phyloP scores from a whole-genome alignment of 2,797 vertebrate genomes.

The Coregonus ussuriensis region DNA sequence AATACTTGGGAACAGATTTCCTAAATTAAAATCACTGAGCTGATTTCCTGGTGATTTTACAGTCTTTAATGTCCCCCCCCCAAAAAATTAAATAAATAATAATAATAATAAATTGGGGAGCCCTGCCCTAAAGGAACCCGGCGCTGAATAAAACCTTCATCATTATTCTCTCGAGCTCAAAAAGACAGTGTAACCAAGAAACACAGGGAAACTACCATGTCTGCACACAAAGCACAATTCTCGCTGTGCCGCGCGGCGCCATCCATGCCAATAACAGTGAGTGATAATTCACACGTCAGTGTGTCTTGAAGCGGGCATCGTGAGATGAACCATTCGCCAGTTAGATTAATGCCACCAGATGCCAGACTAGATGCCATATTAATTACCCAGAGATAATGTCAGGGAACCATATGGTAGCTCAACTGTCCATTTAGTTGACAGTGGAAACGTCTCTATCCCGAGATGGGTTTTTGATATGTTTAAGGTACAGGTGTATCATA shows the following conservation, averaged over 20 bases:
- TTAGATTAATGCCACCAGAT: conserved; percentile 84
- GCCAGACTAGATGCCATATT: conserved; percentile 83
- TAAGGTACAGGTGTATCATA: neutral
- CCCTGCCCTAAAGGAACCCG: neutral
- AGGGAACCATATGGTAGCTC: conserved; percentile 80
- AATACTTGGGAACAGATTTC: too few species aligned
- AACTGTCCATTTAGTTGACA: conserved; percentile 81
- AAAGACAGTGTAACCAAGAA: conserved; percentile 11
- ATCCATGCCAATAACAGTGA: conserved; percentile 54
- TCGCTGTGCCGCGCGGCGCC: conserved; percentile 8
- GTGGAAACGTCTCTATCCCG: conserved; percentile 76
- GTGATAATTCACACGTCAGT: conserved; percentile 72
- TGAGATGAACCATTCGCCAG: conserved; percentile 67
- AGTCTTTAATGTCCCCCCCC: neutral
- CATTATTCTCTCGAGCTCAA: neutral
- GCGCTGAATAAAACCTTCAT: neutral
- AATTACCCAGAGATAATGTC: conserved; percentile 84
- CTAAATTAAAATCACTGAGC: too few species aligned
- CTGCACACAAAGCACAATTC: conserved; percentile 14
- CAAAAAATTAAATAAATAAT: neutral
- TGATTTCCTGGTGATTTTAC: too few species aligned
- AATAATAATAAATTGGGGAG: too few species aligned
- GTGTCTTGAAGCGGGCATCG: conserved; percentile 62
- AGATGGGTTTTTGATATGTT: conserved; percentile 20
- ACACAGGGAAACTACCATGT: neutral